Evolutionary conservation across 2,888 invertebrate species (phyloP).

Genomic region (Heliconius hortense): DNA sequence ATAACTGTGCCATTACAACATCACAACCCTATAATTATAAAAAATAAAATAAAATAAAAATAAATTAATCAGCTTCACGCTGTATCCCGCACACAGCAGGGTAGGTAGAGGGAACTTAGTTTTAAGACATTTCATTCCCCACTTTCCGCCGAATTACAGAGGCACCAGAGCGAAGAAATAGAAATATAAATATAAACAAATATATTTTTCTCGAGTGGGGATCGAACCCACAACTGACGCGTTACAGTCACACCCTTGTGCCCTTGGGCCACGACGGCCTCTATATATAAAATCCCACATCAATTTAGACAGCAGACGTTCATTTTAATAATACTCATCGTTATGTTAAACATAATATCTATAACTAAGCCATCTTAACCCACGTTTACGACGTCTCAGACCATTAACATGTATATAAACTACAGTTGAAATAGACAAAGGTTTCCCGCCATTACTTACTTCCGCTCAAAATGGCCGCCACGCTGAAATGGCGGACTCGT

Average conservation of each 20-base stretch:
- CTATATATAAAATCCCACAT: not conserved
- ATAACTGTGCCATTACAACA: not conserved
- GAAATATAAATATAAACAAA: too few species aligned
- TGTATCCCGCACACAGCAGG: too few species aligned
- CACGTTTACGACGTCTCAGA: conserved; percentile 41
- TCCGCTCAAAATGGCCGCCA: conserved; percentile 53
- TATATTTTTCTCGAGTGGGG: too few species aligned
- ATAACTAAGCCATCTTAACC: conserved; percentile 40
- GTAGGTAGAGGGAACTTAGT: too few species aligned
- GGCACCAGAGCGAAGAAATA: too few species aligned
- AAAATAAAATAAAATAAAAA: not conserved
- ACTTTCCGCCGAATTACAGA: too few species aligned
- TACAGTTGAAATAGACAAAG: conserved; percentile 52
- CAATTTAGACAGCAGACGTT: conserved; percentile 1
- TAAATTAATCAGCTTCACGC: too few species aligned
- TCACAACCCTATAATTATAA: not conserved
- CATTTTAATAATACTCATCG: conserved; percentile 9
- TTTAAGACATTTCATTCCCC: too few species aligned
- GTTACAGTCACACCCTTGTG: too few species aligned
- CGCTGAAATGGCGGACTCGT: conserved; percentile 53
- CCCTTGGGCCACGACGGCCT: too few species aligned
- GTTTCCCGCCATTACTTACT: conserved; percentile 55
- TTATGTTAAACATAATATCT: conserved; percentile 28
- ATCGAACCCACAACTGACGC: too few species aligned
- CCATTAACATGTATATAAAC: conserved; percentile 48